phyloP scores from a whole-genome alignment of 1,140 invertebrate genomes.

The Tetramorium parvispinum region DNA sequence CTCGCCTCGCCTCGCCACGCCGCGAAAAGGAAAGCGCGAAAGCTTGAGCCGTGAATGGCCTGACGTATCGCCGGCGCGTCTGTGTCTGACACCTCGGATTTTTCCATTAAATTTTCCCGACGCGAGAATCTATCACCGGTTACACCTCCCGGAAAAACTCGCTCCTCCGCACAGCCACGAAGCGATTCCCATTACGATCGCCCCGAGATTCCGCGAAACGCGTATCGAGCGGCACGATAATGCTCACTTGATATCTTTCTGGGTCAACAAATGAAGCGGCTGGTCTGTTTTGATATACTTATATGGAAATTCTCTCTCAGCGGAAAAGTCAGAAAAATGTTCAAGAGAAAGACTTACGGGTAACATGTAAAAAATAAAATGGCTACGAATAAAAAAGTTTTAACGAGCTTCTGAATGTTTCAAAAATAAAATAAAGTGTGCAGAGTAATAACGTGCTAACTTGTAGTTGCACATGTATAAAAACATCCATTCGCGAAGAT shows the following conservation, averaged over 20 bases:
- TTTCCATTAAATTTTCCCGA: slow-evolving; percentile 86
- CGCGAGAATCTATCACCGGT: slow-evolving; percentile 84
- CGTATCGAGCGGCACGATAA: slow-evolving; percentile 69
- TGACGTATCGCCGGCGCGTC: slow-evolving; percentile 84
- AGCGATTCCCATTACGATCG: slow-evolving; percentile 83
- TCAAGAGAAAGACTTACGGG: background rate
- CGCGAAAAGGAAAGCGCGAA: slow-evolving; percentile 70
- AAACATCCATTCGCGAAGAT: background rate
- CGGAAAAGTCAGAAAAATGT: background rate
- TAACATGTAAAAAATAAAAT: background rate
- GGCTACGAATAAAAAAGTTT: background rate
- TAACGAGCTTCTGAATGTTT: background rate
- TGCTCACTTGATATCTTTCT: slow-evolving; percentile 26
- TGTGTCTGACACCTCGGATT: slow-evolving; percentile 84
- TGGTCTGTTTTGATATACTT: background rate
- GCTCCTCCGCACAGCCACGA: slow-evolving; percentile 69
- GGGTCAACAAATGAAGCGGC: slow-evolving; percentile 35
- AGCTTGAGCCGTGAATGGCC: slow-evolving; percentile 79
- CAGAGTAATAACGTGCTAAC: too few relatives aligned
- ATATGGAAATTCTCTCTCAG: background rate
- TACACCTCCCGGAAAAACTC: slow-evolving; percentile 80
- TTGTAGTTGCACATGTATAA: background rate
- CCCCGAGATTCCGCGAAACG: slow-evolving; percentile 75
- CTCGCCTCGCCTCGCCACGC: background rate
- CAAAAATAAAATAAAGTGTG: background rate